Conservation (phyloP, 2,888 invertebrate genomes). For the Epistrophella euchroma region DNA sequence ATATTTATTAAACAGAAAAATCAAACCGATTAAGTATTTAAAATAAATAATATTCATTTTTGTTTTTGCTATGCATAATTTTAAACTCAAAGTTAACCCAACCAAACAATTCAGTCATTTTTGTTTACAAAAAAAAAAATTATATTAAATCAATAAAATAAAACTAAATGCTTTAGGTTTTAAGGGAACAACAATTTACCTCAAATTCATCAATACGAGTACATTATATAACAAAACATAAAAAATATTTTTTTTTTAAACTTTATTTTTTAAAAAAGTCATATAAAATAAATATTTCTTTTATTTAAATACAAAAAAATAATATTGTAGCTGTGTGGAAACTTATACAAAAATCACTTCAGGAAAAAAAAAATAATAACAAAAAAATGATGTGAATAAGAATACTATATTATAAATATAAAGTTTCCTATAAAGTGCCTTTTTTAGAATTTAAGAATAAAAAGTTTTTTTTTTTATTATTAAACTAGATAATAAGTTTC, state of each 20-base stretch:
- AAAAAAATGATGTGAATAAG: slow-evolving; percentile 45
- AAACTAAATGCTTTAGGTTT: slow-evolving; percentile 58
- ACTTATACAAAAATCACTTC: slow-evolving; percentile 69
- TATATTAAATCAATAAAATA: slow-evolving; percentile 26
- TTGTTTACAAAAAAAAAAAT: slow-evolving; percentile 34
- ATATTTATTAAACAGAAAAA: slow-evolving; percentile 10
- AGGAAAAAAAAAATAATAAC: slow-evolving; percentile 46
- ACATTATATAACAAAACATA: slow-evolving; percentile 42
- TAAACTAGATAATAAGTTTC: slow-evolving; percentile 6
- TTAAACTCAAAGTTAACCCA: slow-evolving; percentile 62
- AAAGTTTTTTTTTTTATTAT: slow-evolving; percentile 28
- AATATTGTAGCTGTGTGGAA: slow-evolving; percentile 62
- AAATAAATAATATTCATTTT: slow-evolving; percentile 30
- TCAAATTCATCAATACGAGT: slow-evolving; percentile 77
- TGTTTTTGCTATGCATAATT: slow-evolving; percentile 33
- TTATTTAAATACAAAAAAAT: slow-evolving; percentile 8
- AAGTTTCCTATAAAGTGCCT: slow-evolving; percentile 76
- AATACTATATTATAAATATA: slow-evolving; percentile 45
- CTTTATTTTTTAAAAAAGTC: slow-evolving; percentile 34
- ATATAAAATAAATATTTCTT: slow-evolving; percentile 24
- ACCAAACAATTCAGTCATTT: slow-evolving; percentile 74
- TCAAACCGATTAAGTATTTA: slow-evolving; percentile 69
- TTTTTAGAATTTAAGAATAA: slow-evolving; percentile 62
- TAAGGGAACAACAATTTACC: slow-evolving; percentile 80
- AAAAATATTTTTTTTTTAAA: slow-evolving; percentile 15